Conservation (phyloP, 1,140 invertebrate genomes). For the Drosophila arawakana region DNA sequence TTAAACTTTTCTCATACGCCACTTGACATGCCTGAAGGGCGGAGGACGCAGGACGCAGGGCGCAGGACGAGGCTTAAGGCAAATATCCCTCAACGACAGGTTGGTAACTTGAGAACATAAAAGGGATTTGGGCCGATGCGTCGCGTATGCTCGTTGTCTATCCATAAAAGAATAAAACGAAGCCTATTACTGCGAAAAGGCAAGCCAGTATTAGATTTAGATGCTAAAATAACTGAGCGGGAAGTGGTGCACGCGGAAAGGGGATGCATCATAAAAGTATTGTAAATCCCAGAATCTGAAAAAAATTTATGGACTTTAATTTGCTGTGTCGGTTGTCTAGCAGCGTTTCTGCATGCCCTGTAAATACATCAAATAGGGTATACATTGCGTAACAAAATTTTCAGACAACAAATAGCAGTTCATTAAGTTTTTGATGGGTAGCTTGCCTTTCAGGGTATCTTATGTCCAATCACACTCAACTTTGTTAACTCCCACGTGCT, state of each 20-base stretch:
- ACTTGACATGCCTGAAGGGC: conserved; percentile 28
- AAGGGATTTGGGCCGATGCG: conserved; percentile 44
- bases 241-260: background rate
- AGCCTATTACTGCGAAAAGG: conserved; percentile 49
- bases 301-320: conserved; percentile 18
- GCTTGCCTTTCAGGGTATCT: conserved; percentile 11
- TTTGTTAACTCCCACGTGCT: background rate
- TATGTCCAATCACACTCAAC: background rate
- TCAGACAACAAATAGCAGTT: too few species aligned
- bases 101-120: conserved; percentile 73
- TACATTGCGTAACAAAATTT: background rate
- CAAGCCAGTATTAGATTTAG: conserved; percentile 46
- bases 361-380: background rate
- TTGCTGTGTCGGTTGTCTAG: conserved; percentile 22
- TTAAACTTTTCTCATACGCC: conserved; percentile 61
- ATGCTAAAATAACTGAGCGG: conserved; percentile 16
- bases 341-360: conserved; percentile 11
- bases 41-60: background rate
- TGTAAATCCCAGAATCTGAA: conserved; percentile 15
- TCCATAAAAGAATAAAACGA: conserved; percentile 57
- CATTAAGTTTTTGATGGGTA: background rate
- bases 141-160: conserved; percentile 14
- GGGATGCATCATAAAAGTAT: conserved; percentile 18
- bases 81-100: conserved; percentile 41
- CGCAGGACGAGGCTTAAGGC: conserved; percentile 32